Percentiles rank a stretch among this genome's conserved stretches.
These are phyloP conservation scores for Polyodon spathula DNA, from an alignment of 2,113 vertebrate genomes.

Conservation along the genomic window DNA sequence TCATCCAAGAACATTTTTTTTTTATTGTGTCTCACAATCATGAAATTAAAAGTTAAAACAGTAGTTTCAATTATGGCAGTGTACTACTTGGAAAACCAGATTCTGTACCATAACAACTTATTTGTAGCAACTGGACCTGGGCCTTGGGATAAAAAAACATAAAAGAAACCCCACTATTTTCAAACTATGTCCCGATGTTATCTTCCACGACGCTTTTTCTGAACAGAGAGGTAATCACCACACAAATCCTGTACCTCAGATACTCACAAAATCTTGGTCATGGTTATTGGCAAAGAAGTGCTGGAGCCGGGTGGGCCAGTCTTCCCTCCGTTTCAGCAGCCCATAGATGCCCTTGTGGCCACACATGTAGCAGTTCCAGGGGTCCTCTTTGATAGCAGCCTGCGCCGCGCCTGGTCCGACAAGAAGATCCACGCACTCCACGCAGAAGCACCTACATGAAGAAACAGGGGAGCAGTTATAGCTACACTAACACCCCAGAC, in stretches of 20 bases:
- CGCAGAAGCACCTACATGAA: slow-evolving; percentile 83
- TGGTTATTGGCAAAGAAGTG: slow-evolving; percentile 98
- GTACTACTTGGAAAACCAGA: too few species aligned
- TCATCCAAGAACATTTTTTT: too few species aligned
- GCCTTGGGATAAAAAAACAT: too few species aligned
- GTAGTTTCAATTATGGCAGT: too few species aligned
- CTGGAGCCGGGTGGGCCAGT: slow-evolving; percentile 91
- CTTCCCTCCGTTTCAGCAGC: slow-evolving; percentile 73
- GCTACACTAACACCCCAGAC: background rate
- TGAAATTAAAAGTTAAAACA: too few species aligned
- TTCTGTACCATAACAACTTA: too few species aligned
- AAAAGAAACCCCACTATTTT: too few species aligned
- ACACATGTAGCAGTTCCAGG: slow-evolving; percentile 98
- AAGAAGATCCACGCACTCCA: slow-evolving; percentile 90
- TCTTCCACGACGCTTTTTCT: too few species aligned
- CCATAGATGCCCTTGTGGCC: slow-evolving; percentile 70
- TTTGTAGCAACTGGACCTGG: too few species aligned
- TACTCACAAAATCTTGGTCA: slow-evolving; percentile 95
- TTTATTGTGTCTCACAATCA: too few species aligned
- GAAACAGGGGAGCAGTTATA: background rate
- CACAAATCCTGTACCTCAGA: background rate
- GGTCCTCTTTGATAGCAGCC: slow-evolving; percentile 91
- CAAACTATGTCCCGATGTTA: too few species aligned
- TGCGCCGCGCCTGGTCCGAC: slow-evolving; percentile 86
- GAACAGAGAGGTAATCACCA: too few species aligned